Conservation (phyloP, 1,140 invertebrate species). For the Nymphalis io region DNA sequence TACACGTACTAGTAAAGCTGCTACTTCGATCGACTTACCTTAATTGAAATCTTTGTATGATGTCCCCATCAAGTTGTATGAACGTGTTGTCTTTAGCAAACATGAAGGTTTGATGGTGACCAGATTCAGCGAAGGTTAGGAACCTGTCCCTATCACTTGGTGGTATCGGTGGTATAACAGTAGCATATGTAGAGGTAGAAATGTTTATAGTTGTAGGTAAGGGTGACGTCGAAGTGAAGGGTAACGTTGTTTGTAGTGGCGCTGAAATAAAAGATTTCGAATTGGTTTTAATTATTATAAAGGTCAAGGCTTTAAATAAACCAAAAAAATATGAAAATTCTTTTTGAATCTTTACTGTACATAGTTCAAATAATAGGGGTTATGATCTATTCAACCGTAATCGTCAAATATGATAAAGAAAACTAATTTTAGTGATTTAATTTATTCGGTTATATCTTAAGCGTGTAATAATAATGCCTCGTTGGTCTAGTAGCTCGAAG, state of each 20-base stretch:
- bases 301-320: not conserved
- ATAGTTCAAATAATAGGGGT: too few relatives aligned
- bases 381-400: too few relatives aligned
- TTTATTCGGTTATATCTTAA: too few relatives aligned
- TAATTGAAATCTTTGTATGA: conserved; percentile 92
- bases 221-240: conserved; percentile 51
- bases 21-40: conserved; percentile 79
- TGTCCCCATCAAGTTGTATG: conserved; percentile 92
- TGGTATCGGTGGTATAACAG: conserved; percentile 83
- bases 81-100: conserved; percentile 93
- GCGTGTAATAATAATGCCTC: too few relatives aligned
- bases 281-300: not conserved
- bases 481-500: too few relatives aligned
- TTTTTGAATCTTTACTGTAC: too few relatives aligned
- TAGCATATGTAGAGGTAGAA: conserved; percentile 64
- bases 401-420: too few relatives aligned
- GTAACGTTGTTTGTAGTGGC: conserved; percentile 62
- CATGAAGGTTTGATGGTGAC: conserved; percentile 90
- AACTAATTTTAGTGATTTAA: too few relatives aligned
- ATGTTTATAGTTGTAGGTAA: conserved; percentile 56
- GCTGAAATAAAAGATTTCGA: conserved; percentile 28
- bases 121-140: conserved; percentile 90
- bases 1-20: too few relatives aligned
- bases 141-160: conserved; percentile 87
- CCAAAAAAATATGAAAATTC: too few relatives aligned